Base-by-base conservation (phyloP, 2,797 vertebrate species). In the Schizothorax lantsangensis region DNA sequence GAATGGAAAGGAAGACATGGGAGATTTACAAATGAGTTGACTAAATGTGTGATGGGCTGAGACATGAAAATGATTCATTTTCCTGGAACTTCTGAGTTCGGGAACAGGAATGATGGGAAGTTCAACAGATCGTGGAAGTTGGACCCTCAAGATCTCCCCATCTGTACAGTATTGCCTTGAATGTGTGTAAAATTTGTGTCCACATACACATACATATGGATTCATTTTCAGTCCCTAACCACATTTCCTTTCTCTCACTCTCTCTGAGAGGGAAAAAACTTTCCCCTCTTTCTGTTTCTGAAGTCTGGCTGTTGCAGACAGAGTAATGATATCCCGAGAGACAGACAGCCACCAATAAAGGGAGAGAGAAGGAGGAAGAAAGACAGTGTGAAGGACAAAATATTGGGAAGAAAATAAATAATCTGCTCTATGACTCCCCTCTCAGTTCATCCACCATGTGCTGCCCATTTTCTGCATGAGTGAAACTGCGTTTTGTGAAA, bases 311-410 rank as follows among this genome's bases (percentile, higher is more conserved):
- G 93, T 91, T 90, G 90, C 62, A 91, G 91, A 91, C 90, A 89
- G 92, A 95, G 92, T 95, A 94, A 95, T 95, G 93, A 89, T 86
- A 94, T 95, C 93, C 92, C 94, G 93, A 95, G 94, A 93, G 93
- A 86, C 72, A 83, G 10, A 64, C 30, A 68, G 98, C 97, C 0
- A 99, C 95, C 73, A 54, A 73, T 49, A 83, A 26, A 92, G 8
- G 83, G 68, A 90, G 0, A 1, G 68, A 45, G 54, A 88, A 36
- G 33, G 12, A 69, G 47, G 73, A 19, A 80, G 11, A 72, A 74
- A 88, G 54, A 84, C 36, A 88, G 83, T 5, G 75, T 81, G 49
- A 15, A 1, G 66, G 62, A 69, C 54, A 64, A 86, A 43, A 73
- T 23, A 74, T 40, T 21, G n/a, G 10, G 43, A 40, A 74, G 59